Conservation (phyloP, 2,797 vertebrate genomes). For the Capromys pilorides region DNA sequence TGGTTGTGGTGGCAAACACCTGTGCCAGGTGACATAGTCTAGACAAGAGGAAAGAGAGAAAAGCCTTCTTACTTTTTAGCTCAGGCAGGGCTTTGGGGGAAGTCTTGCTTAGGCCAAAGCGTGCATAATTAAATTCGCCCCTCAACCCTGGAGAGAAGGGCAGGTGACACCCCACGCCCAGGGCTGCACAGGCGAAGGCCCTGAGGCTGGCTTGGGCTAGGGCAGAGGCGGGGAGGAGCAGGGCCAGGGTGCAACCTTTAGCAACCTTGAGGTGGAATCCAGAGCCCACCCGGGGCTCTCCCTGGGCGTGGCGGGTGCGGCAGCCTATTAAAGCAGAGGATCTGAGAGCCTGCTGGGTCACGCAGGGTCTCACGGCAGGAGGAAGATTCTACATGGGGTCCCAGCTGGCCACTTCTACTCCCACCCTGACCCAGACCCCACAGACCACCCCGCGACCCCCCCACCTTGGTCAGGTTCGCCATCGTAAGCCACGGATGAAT, state of each 20-base stretch:
- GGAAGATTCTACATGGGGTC: not conserved
- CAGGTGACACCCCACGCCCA: no score
- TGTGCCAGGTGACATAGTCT: not conserved
- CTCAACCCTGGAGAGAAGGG: not conserved
- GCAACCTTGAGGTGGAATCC: not conserved
- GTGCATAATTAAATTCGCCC: not conserved
- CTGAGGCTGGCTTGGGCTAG: not conserved
- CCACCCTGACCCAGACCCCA: no score
- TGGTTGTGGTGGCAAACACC: not conserved
- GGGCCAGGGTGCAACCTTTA: not conserved
- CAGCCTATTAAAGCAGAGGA: not conserved
- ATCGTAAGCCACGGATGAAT: not conserved
- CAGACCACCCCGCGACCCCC: fast-evolving
- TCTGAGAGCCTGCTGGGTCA: not conserved
- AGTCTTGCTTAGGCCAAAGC: not conserved
- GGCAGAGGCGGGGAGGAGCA: not conserved
- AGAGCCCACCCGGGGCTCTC: not conserved
- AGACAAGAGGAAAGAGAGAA: not conserved
- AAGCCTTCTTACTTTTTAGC: not conserved
- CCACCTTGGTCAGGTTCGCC: not conserved
- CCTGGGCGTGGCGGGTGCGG: no score
- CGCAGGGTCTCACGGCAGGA: not conserved
- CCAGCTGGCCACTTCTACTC: fast-evolving
- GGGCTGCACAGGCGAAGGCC: not conserved
- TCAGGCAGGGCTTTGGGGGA: no score